These are phyloP conservation scores for Hydrochoerus hydrochaeris DNA, from an alignment of 2,113 vertebrate genomes.

Conservation along the genomic window DNA sequence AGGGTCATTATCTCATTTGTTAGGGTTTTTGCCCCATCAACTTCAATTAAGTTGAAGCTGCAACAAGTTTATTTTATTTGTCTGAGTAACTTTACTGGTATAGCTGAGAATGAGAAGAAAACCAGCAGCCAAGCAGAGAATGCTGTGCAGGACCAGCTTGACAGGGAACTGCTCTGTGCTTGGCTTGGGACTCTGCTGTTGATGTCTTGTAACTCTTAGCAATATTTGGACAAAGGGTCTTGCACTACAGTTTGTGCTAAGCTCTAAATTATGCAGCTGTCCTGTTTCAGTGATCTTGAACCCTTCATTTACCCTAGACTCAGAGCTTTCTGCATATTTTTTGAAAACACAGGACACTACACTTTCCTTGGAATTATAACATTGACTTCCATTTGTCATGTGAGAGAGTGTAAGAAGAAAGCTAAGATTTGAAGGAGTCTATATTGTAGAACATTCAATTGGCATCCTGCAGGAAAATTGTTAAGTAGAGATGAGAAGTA, in stretches of 20 bases:
- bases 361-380: neutral
- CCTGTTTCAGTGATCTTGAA: neutral
- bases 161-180: neutral
- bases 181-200: neutral
- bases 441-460: neutral
- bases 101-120: neutral
- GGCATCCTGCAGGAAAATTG: neutral
- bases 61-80: slow-evolving; percentile 73
- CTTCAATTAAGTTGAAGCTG: slow-evolving; percentile 78
- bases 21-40: slow-evolving; percentile 65
- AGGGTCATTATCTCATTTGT: slow-evolving; percentile 63
- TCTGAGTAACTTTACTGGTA: slow-evolving; percentile 31
- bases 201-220: neutral
- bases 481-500: neutral
- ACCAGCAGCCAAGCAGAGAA: neutral
- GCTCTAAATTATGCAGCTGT: neutral
- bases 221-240: neutral
- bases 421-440: neutral
- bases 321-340: neutral
- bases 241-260: neutral
- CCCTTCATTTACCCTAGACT: neutral
- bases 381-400: neutral
- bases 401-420: neutral
- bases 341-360: neutral
- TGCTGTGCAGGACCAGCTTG: neutral